Evolutionary conservation across 2,797 vertebrate species (phyloP), one percentile per base, ranked within the genome.

Genomic region (Acropternis orthonyx): DNA sequence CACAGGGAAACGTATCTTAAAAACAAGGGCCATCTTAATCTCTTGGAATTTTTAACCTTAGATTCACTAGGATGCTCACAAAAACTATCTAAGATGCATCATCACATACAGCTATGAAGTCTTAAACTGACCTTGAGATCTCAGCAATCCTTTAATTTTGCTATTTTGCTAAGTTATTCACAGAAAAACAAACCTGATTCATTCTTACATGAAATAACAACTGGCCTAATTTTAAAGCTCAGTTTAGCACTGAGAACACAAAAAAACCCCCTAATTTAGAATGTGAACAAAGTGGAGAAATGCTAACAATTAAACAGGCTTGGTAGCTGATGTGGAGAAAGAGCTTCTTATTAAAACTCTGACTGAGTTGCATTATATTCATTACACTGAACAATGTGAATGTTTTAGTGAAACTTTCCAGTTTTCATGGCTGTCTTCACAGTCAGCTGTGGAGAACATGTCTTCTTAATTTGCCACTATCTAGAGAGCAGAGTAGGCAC

Each of bases 71-170:
- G 71, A 93, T 67, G 85, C n/a, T 77, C 77, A 85, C 23, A 63
- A 81, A 89, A 94, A 61, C 74, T 51, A 62, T 48, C 68, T 62
- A 61, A 90, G 12, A 14, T 88, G 63, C 67, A 94, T 92, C 72
- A 92, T 55, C 26, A 80, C 37, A 34, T 46, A 85, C 9, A 74
- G 37, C 51, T 91, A 83, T 22, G 32, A 63, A 59, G 52, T 44
- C 48, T 85, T 79, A 84, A 89, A 88, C 16, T 73, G 66, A 78
- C 84, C 72, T 91, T 88, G 71, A 90, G 46, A 84, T 59, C 88
- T 65, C 74, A 77, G 49, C 69, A 92, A 80, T 76, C 34, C 58
- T 85, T 87, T 73, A 44, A 89, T 69, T 83, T 88, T 63, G 24
- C 44, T 71, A 34, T 51, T 52, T 83, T 49, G 44, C 51, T 14